Evolutionary conservation across 2,113 vertebrate species (phyloP).

Genomic region (Entomyzon cyanotis): DNA sequence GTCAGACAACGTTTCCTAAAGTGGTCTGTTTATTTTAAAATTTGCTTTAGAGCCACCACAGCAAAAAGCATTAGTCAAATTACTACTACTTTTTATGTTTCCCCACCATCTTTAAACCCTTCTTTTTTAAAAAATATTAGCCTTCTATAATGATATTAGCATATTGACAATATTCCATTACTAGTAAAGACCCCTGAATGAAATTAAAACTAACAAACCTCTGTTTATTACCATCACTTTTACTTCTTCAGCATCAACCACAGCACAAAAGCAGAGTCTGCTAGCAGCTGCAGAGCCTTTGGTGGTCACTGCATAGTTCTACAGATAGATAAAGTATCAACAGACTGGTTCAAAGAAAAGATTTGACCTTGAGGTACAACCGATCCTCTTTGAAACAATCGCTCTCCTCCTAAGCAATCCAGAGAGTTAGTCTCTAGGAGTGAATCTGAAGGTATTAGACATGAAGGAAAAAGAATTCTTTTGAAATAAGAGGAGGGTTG

Average conservation of each 20-base stretch:
- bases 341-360: slow-evolving; percentile 22
- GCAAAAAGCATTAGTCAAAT: not conserved
- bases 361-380: slow-evolving; percentile 25
- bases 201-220: not conserved
- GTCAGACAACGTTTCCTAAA: not conserved
- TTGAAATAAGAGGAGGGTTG: not conserved
- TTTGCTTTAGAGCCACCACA: not conserved
- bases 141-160: not conserved
- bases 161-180: not conserved
- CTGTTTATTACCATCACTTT: not conserved
- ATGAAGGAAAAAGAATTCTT: not conserved
- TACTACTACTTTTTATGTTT: not conserved
- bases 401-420: slow-evolving; percentile 29
- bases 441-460: slow-evolving; percentile 3
- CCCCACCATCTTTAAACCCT: not conserved
- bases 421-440: not conserved
- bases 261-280: not conserved
- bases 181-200: not conserved
- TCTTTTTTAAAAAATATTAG: not conserved
- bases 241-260: not conserved
- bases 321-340: not conserved
- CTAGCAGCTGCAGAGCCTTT: not conserved
- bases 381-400: slow-evolving; percentile 38
- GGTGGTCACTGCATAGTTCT: not conserved
- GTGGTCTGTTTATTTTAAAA: not conserved